Evolutionary conservation across 37 sponge, comb jelly and placozoan genomes (phyloP).

Genomic region (Lycopodina hypogea): DNA sequence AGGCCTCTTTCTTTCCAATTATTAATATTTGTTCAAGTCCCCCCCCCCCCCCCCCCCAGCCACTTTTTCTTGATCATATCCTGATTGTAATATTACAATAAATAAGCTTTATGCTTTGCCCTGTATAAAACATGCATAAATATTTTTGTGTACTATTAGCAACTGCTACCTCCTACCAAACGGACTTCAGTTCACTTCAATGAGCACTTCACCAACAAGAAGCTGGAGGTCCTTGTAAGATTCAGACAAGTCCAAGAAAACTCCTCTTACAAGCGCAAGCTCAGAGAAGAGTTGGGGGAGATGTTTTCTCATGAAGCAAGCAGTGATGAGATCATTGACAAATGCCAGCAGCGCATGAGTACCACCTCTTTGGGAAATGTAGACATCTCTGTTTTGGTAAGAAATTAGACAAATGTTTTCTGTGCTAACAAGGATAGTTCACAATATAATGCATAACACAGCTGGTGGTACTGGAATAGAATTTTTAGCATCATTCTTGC

Average conservation of each 20-base stretch:
- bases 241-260: conserved; percentile 51
- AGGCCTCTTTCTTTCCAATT: no score
- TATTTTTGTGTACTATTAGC: conserved; percentile 29
- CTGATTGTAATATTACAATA: no score
- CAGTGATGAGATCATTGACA: conserved; percentile 45
- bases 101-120: no score
- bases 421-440: neutral
- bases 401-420: neutral
- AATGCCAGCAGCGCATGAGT: conserved; percentile 51
- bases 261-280: conserved; percentile 23
- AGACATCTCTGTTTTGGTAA: conserved; percentile 64
- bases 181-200: conserved; percentile 66
- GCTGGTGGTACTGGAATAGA: no score
- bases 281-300: conserved; percentile 45
- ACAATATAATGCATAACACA: neutral
- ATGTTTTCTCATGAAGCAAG: conserved; percentile 13
- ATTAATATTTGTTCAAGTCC: no score
- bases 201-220: conserved; percentile 60
- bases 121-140: no score
- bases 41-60: no score
- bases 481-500: no score
- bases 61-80: no score
- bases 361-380: conserved; percentile 46
- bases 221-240: conserved; percentile 54
- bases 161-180: conserved; percentile 63